phyloP scores from a whole-genome alignment of 2,797 vertebrate species.

The Parotocinclus haroldoi region DNA sequence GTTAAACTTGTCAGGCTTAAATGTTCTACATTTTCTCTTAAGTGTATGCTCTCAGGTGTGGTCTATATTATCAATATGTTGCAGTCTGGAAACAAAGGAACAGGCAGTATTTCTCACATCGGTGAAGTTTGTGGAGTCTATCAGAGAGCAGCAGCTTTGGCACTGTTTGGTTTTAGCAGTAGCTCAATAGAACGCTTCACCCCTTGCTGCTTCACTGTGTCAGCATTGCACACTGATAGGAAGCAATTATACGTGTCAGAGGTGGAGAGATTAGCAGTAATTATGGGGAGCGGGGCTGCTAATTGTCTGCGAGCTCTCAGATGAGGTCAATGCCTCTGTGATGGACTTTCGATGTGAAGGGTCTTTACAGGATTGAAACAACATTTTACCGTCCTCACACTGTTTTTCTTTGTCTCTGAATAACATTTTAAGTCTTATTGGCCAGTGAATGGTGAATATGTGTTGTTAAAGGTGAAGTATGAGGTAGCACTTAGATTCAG shows the following conservation, averaged over 20 bases:
- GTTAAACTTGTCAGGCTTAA: too few relatives aligned
- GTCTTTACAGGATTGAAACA: background rate
- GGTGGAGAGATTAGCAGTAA: constrained; percentile 52
- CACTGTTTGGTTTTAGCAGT: constrained; percentile 28
- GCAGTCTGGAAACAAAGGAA: background rate
- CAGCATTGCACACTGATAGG: constrained; percentile 48
- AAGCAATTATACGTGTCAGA: constrained; percentile 52
- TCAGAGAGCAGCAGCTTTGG: constrained; percentile 17
- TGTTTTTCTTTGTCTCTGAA: background rate
- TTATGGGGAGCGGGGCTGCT: constrained; percentile 40
- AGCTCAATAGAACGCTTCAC: constrained; percentile 38
- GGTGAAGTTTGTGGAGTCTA: constrained; percentile 50
- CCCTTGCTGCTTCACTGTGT: constrained; percentile 21
- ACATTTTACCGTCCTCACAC: too few relatives aligned
- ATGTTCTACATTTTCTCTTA: too few relatives aligned
- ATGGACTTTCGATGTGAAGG: constrained; percentile 21
- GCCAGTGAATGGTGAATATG: too few relatives aligned
- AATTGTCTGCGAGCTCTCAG: constrained; percentile 30
- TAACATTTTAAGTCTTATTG: background rate
- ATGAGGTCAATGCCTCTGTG: constrained; percentile 30
- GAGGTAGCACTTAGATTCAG: background rate
- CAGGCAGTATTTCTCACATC: constrained; percentile 31
- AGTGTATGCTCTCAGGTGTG: background rate
- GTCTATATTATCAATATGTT: background rate
- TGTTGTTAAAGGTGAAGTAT: too few relatives aligned